A percentile compares a stretch with the other conserved stretches of the same genome.
phyloP scores from a whole-genome alignment of 2,113 vertebrate species.

The Anarrhichthys ocellatus region DNA sequence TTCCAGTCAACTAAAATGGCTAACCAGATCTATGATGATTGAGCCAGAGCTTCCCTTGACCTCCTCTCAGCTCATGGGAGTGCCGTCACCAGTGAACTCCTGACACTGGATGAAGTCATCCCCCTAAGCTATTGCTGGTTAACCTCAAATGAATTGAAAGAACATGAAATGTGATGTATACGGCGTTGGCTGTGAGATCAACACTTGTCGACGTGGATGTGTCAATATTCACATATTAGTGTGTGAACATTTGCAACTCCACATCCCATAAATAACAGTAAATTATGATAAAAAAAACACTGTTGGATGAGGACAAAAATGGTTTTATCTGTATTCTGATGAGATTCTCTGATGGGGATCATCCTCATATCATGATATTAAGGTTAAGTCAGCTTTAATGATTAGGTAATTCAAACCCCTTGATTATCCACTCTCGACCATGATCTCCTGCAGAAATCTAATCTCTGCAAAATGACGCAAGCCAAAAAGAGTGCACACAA shows the following conservation, averaged over 20 bases:
- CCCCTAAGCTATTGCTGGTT: slow-evolving; percentile 1
- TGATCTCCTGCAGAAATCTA: slow-evolving; percentile 60
- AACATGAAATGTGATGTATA: slow-evolving; percentile 7
- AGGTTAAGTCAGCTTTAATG: slow-evolving; percentile 74
- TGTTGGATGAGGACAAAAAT: not conserved
- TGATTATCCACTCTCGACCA: slow-evolving; percentile 67
- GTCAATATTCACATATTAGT: slow-evolving; percentile 2
- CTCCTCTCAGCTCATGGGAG: not conserved
- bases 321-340: slow-evolving; percentile 25
- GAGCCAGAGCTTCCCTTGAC: not conserved
- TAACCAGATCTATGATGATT: not conserved
- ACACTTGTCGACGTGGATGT: slow-evolving; percentile 17
- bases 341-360: slow-evolving; percentile 30
- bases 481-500: slow-evolving; percentile 27
- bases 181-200: slow-evolving; percentile 18
- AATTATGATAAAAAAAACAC: slow-evolving; percentile 1
- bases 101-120: slow-evolving; percentile 22
- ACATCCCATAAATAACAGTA: not conserved
- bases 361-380: slow-evolving; percentile 71
- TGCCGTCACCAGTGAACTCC: not conserved
- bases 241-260: slow-evolving; percentile 18
- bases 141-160: not conserved
- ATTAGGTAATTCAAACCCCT: slow-evolving; percentile 50
- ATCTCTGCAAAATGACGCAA: slow-evolving; percentile 60
- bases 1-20: slow-evolving; percentile 19